Evolutionary conservation across 2,113 vertebrate species (phyloP), one percentile per base, ranked within the genome.

Genomic region (Fregata magnificens): DNA sequence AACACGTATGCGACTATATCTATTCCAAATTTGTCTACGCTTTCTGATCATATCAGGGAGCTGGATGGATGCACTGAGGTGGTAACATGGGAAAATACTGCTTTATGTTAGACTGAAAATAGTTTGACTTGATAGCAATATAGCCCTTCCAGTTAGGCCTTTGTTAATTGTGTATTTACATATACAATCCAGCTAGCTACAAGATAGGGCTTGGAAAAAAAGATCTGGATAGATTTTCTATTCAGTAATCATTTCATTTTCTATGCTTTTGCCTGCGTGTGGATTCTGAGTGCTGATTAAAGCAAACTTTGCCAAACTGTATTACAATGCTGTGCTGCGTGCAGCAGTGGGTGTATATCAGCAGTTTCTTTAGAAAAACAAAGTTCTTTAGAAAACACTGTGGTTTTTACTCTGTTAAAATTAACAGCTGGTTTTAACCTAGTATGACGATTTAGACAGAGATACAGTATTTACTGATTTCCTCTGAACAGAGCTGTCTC

Each of bases 1-100:
- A 38, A 50, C 16, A 6, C 8, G 4, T 58, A 3, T 65, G 38
- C 25, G 24, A 5, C 12, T 49, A 0, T 59, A 6, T 34, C 5
- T 29, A 0, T 61, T 61, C 16, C 44, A 67, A 20, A 22, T 36
- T 74, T 59, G 16, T 17, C 22, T 44, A 0, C 1, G 1, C 16
- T 65, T 36, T 49, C 13, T 73, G 49, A 28, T 79, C 3, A 0
- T 10, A 25, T 2, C 28, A 12, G 49, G 34, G 38, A 49, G 40
- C 34, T 50, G 40, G 53, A 13, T 44, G 40, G 36, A 56, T 88
- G 32, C 21, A 11, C 28, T 28, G 32, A 19, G 11, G 7, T 58
- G n/a, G 7, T 25, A 49, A 40, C 9, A 5, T 28, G 16, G 20
- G 8, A 38, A 25, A 52, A 62, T 20, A 31, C 14, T 47, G 26